These are phyloP conservation scores for Melanotaenia trifasciata DNA, from an alignment of 2,797 vertebrate genomes.

Conservation along the genomic window DNA sequence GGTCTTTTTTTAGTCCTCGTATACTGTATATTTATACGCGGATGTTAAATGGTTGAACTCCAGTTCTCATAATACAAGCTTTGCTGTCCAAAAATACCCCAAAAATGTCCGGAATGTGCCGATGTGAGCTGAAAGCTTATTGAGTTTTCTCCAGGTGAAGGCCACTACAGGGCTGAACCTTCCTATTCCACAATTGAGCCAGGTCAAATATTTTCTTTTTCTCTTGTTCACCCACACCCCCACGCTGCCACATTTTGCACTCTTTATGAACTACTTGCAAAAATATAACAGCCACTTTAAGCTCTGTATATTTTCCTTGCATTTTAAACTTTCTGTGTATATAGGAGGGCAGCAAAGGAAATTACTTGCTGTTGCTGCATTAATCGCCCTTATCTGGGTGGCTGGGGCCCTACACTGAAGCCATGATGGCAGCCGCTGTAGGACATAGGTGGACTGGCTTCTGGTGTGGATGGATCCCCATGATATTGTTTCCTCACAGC, in stretches of 20 bases:
- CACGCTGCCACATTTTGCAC: conserved; percentile 32
- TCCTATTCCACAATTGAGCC: conserved; percentile 38
- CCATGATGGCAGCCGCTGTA: too few relatives aligned
- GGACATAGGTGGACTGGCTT: too few relatives aligned
- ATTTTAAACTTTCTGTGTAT: conserved; percentile 46
- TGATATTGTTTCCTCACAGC: too few relatives aligned
- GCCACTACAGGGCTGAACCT: conserved; percentile 30
- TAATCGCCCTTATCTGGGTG: too few relatives aligned
- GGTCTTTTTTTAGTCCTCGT: not conserved
- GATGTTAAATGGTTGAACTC: conserved; percentile 24
- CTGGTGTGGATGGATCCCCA: too few relatives aligned
- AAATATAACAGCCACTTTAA: conserved; percentile 48
- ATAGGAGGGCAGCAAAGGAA: conserved; percentile 47
- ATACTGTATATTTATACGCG: not conserved
- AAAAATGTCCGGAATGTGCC: conserved; percentile 23
- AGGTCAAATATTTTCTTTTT: conserved; percentile 61
- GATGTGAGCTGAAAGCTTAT: conserved; percentile 36
- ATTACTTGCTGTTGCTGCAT: conserved; percentile 21
- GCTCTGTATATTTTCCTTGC: conserved; percentile 39
- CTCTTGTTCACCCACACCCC: conserved; percentile 44
- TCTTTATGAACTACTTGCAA: conserved; percentile 50
- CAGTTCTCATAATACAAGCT: conserved; percentile 44
- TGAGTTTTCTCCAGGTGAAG: conserved; percentile 47
- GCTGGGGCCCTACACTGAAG: too few relatives aligned
- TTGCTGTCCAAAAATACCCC: conserved; percentile 31